Evolutionary conservation across 2,113 vertebrate genomes (phyloP), one percentile per base, ranked within the genome.

Genomic region (Oncorhynchus nerka): DNA sequence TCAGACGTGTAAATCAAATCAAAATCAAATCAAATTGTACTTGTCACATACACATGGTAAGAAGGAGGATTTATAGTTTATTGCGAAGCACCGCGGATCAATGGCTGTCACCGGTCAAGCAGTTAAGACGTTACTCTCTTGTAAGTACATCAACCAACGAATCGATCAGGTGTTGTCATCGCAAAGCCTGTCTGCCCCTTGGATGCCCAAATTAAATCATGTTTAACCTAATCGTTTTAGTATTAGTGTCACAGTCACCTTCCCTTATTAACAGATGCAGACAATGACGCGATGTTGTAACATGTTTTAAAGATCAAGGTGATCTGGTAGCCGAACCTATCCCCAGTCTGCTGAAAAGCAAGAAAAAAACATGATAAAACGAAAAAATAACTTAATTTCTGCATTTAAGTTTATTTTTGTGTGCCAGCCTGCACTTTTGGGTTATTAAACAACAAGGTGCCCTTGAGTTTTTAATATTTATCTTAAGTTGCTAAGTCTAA

Each of bases 391-490:
- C 51, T 55, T 15, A 0, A 51, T 15, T 51, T 16, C 49, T 51
- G 4, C 13, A 51, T 5, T 51, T 51, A 4, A 5, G 51, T 19
- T 15, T 19, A 55, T 55, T 55, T 5, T 16, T 19, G 51, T 55
- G 20, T 16, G 34, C 68, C 61, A 22, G 19, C 1, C n/a, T 30
- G 5, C 49, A 16, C 16, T 83, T 34, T 76, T 85, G 62, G 80
- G 70, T 76, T 78, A 75, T 79, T 80, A 79, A 78, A 78, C 28
- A 78, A 64, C 78, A 45, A 59, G 74, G 70, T 26, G 4, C 73
- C 83, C 77, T 78, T 76, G 68, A 84, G 72, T 45, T 68, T 83
- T 74, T 77, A 62, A 34, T 5, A 32, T 81, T 59, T 48, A 69
- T 45, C 32, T 45, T 45, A 45, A 45, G 9, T 45, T 45, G 2